These are phyloP conservation scores for Colossoma macropomum DNA, from an alignment of 2,113 vertebrate genomes.

Conservation along the genomic window DNA sequence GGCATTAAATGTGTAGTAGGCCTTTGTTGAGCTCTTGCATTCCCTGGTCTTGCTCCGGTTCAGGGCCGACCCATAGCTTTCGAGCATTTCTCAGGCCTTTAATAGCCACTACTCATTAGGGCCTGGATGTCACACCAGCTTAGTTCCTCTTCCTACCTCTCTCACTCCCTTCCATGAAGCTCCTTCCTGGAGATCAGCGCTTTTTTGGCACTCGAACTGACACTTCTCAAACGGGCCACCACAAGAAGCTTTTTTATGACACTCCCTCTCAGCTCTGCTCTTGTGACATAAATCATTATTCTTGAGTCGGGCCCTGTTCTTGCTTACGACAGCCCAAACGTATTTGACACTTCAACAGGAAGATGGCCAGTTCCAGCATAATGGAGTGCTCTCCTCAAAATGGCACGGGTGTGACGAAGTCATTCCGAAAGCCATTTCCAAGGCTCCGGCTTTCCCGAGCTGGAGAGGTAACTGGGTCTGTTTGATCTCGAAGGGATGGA, in stretches of 20 bases:
- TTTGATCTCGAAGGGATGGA: slow-evolving; percentile 75
- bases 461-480: slow-evolving; percentile 62
- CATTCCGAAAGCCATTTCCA: slow-evolving; percentile 59
- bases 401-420: slow-evolving; percentile 50
- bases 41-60: slow-evolving; percentile 71
- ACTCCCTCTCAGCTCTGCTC: slow-evolving; percentile 9
- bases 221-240: slow-evolving; percentile 14
- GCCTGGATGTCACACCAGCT: slow-evolving; percentile 75
- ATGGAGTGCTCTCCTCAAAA: slow-evolving; percentile 35
- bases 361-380: slow-evolving; percentile 19
- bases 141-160: slow-evolving; percentile 63
- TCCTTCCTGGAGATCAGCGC: slow-evolving; percentile 60
- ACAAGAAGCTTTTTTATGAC: slow-evolving; percentile 29
- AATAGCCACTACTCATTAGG: slow-evolving; percentile 72
- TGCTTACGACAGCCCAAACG: slow-evolving; percentile 25
- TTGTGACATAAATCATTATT: slow-evolving; percentile 39
- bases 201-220: slow-evolving; percentile 20
- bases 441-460: slow-evolving; percentile 59
- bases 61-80: slow-evolving; percentile 67
- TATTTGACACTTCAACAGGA: slow-evolving; percentile 7
- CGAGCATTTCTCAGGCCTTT: slow-evolving; percentile 65
- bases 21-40: slow-evolving; percentile 68
- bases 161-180: slow-evolving; percentile 60
- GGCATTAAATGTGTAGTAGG: slow-evolving; percentile 77
- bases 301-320: neutral